Conservation (phyloP, 2,797 vertebrate genomes). For the Xyrichtys novacula region DNA sequence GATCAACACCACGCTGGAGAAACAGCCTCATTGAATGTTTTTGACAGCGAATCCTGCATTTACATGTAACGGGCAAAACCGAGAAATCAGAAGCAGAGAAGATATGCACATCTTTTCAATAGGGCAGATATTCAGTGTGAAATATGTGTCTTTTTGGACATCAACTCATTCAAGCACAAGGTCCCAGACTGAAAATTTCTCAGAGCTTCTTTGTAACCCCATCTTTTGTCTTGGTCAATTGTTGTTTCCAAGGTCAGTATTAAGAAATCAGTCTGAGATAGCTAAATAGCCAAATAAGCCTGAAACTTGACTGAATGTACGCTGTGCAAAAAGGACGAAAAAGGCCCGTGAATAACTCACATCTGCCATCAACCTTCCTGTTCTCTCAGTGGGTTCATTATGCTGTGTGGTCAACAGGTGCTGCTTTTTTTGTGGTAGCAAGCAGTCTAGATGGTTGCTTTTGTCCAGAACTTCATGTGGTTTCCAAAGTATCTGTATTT, state of each 20-base stretch:
- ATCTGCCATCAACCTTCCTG: conserved; percentile 15
- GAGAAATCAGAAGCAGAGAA: no score
- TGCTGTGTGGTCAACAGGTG: conserved; percentile 64
- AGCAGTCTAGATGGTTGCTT: conserved; percentile 15
- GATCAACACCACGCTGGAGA: no score
- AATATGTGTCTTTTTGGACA: no score
- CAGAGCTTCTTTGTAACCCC: no score
- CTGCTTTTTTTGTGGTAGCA: conserved; percentile 28
- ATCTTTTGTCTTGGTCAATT: background rate
- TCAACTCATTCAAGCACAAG: background rate
- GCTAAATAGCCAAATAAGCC: background rate
- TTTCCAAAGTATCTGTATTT: background rate
- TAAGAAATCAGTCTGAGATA: background rate
- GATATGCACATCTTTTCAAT: no score
- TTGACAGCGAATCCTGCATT: no score
- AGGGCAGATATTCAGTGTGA: no score
- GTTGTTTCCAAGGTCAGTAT: background rate
- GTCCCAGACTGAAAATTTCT: background rate
- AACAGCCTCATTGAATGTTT: no score
- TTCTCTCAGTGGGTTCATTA: conserved; percentile 15
- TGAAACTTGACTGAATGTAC: background rate
- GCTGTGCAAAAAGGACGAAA: background rate
- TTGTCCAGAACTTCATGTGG: conserved; percentile 7
- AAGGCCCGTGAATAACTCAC: conserved; percentile 8
- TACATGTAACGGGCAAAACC: no score